A percentile compares a stretch with the other conserved stretches of the same genome.
Conservation (phyloP, 2,113 vertebrate genomes). For the Phrynosoma platyrhinos region DNA sequence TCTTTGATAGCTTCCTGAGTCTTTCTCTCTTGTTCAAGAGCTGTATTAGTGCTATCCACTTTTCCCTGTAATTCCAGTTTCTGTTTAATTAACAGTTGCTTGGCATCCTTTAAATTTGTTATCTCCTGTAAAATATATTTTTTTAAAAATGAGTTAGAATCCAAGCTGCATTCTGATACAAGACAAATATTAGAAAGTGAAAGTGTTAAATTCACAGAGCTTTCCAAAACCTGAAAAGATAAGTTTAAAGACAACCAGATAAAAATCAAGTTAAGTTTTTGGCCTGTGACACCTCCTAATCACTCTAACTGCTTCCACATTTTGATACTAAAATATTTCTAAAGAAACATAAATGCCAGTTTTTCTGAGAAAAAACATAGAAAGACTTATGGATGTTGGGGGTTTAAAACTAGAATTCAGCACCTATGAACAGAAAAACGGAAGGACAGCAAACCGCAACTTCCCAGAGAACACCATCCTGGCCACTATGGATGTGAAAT, state of each 20-base stretch:
- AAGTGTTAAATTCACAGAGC: neutral
- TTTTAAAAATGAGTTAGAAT: neutral
- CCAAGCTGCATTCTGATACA: neutral
- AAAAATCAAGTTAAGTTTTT: neutral
- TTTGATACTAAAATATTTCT: neutral
- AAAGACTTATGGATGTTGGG: neutral
- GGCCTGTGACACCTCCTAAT: neutral
- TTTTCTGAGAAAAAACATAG: neutral
- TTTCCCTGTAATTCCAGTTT: slow-evolving; percentile 92
- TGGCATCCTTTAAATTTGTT: slow-evolving; percentile 88
- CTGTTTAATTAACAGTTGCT: slow-evolving; percentile 94
- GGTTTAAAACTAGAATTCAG: neutral
- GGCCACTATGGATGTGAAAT: too few species aligned
- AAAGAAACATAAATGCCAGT: too few species aligned
- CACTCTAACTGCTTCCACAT: neutral
- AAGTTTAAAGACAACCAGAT: neutral
- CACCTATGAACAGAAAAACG: neutral
- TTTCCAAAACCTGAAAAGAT: neutral
- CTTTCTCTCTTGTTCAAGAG: slow-evolving; percentile 86
- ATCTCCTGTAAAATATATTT: slow-evolving; percentile 81
- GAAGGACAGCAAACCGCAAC: neutral
- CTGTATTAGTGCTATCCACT: slow-evolving; percentile 78
- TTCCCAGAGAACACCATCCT: too few species aligned
- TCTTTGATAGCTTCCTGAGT: slow-evolving; percentile 84
- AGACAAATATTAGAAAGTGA: neutral